A percentile compares a stretch with the other conserved stretches of the same genome.
These are phyloP conservation scores for Arbacia lixula DNA, from an alignment of 53 echinoderm and acorn worm species.

Conservation along the genomic window DNA sequence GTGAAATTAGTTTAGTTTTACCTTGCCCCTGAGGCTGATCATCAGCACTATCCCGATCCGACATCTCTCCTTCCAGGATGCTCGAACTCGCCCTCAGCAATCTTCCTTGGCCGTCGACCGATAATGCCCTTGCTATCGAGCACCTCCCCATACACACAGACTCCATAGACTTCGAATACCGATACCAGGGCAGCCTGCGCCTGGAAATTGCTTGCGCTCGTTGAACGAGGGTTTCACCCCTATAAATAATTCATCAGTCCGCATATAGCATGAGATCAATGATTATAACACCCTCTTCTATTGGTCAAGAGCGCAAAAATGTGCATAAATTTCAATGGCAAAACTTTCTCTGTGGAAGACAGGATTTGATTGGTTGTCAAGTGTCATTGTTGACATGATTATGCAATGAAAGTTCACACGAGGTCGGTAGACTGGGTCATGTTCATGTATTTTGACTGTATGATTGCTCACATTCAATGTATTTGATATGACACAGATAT, in stretches of 20 bases:
- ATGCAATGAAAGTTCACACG: slow-evolving; percentile 23
- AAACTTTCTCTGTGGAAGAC: slow-evolving; percentile 24
- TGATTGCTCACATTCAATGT: no score
- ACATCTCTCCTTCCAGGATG: slow-evolving; percentile 92
- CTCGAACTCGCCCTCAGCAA: slow-evolving; percentile 70
- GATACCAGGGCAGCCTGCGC: slow-evolving; percentile 34
- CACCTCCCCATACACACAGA: slow-evolving; percentile 8
- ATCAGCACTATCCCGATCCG: slow-evolving; percentile 99
- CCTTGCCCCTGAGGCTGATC: slow-evolving; percentile 99
- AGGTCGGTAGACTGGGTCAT: no score
- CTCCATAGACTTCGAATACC: slow-evolving; percentile 19
- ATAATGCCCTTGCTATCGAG: slow-evolving; percentile 6
- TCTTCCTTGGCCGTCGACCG: slow-evolving; percentile 34
- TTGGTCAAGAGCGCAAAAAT: slow-evolving; percentile 13
- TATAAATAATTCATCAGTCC: slow-evolving; percentile 26
- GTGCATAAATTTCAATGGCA: slow-evolving; percentile 43
- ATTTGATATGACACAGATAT: no score
- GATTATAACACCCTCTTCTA: background rate
- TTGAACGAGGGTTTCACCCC: slow-evolving; percentile 11
- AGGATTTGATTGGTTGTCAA: slow-evolving; percentile 25
- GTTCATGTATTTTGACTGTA: no score
- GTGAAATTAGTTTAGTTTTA: slow-evolving; percentile 43
- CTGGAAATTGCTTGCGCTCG: background rate
- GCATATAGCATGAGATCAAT: slow-evolving; percentile 11
- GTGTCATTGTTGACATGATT: slow-evolving; percentile 49